Conservation (phyloP, 2,797 vertebrate genomes). For the Lacerta bilineata region DNA sequence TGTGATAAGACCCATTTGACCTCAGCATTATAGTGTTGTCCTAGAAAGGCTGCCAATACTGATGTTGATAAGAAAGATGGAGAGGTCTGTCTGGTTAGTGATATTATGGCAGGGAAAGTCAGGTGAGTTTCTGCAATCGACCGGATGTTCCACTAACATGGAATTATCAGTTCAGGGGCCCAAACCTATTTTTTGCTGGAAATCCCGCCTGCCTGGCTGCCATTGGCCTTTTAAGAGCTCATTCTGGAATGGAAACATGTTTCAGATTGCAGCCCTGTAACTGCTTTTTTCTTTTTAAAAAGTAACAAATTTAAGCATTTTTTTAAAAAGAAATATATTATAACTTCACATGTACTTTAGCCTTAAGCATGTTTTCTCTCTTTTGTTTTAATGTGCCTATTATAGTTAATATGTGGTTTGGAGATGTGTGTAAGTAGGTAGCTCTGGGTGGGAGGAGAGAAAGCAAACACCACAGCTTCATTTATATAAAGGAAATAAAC, state of each 20-base stretch:
- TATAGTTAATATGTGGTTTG: background rate
- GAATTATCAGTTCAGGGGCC: too few species aligned
- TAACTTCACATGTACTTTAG: too few species aligned
- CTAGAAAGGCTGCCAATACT: too few species aligned
- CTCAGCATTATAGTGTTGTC: too few species aligned
- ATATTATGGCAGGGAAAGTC: background rate
- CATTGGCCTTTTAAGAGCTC: background rate
- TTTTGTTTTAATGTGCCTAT: too few species aligned
- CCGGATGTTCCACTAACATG: background rate
- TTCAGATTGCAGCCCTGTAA: too few species aligned
- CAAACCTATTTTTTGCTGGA: background rate
- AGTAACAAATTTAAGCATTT: too few species aligned
- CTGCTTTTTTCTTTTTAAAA: too few species aligned
- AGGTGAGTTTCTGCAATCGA: background rate
- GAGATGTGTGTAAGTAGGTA: background rate
- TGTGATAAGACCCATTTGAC: too few species aligned
- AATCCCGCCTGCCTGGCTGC: background rate
- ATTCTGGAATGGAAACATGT: background rate
- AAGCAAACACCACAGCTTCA: background rate
- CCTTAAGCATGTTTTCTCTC: too few species aligned
- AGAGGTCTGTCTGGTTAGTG: background rate
- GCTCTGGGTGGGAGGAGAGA: background rate
- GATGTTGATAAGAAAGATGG: too few species aligned
- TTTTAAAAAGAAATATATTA: too few species aligned
- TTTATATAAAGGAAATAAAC: background rate